phyloP scores from a whole-genome alignment of 2,113 vertebrate species.

The Elephas maximus region DNA sequence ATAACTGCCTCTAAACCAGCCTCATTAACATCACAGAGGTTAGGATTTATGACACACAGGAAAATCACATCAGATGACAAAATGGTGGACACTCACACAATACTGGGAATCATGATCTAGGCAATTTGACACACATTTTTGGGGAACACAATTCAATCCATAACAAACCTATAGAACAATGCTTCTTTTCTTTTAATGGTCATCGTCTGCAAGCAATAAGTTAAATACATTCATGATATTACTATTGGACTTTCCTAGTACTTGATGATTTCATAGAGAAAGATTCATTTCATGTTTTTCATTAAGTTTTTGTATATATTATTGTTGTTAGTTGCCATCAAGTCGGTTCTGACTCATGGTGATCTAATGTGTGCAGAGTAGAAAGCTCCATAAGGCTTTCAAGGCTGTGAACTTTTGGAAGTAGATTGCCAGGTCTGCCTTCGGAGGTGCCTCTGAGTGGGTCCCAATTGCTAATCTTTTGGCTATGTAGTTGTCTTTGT shows the following conservation, averaged over 20 bases:
- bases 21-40: no score
- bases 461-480: not conserved
- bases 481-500: not conserved
- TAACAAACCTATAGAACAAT: not conserved
- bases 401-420: not conserved
- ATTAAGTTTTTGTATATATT: not conserved
- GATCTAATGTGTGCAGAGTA: not conserved
- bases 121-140: no score
- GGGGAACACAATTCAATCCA: no score
- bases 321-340: no score
- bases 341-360: not conserved
- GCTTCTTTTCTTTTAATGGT: not conserved
- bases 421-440: no score
- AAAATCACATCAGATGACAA: no score
- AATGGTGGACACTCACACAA: no score
- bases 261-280: not conserved
- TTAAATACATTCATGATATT: not conserved
- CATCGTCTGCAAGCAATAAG: not conserved
- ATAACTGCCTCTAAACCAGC: no score
- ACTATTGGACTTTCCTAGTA: slow-evolving; percentile 1
- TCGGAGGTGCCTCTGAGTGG: no score
- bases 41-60: no score
- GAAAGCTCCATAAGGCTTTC: not conserved
- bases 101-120: no score
- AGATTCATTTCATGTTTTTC: not conserved